Base-by-base conservation (phyloP, 2,113 vertebrate species). In the Gasterosteus aculeatus region DNA sequence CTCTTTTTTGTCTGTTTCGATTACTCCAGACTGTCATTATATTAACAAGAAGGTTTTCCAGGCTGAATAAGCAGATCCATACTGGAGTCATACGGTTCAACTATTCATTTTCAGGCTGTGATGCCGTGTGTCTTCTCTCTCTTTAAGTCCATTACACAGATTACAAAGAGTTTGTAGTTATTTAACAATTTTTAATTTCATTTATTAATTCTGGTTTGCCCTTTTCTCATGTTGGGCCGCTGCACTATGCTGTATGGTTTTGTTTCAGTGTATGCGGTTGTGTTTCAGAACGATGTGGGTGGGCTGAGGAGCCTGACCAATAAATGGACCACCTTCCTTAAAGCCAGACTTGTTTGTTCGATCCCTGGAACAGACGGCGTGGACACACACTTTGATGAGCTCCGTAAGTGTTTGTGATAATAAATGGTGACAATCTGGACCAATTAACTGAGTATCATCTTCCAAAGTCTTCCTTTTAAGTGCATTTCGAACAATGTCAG, bases 261-360 rank as follows among this genome's bases (percentile, higher is more conserved):
- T 63, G 63, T 76, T 60, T 74, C 41, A 51, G 18, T 51, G 16
- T 33, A 18, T 74, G 46, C 59, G 69, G 5, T 85, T 86, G 42
- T 77, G n/a, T 85, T 94, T 85, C 87, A 99, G 98, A 99, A 99
- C 93, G 98, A 99, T 73, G 93, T 96, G 76, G 98, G 98, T 63
- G 97, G 98, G 38, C 95, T 98, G 60, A 96, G 97, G 68, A 99
- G 98, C 88, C 91, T 99, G 59, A 99, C 97, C 90, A 98, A 98
- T 92, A 99, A 99, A 74, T 99, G 98, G 98, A 99, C 97, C 3
- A 99, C 98, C 33, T 99, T 99, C 87, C 96, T 99, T 66, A 99
- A 99, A 91, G 95, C 97, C 72, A 94, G 97, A 57, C 91, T 99
- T 46, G 93, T 98, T 85, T 99, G 98, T 61, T 97, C 97, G 0